Base-by-base conservation (phyloP, 2,113 vertebrate species). In the Phaetusa simplex region DNA sequence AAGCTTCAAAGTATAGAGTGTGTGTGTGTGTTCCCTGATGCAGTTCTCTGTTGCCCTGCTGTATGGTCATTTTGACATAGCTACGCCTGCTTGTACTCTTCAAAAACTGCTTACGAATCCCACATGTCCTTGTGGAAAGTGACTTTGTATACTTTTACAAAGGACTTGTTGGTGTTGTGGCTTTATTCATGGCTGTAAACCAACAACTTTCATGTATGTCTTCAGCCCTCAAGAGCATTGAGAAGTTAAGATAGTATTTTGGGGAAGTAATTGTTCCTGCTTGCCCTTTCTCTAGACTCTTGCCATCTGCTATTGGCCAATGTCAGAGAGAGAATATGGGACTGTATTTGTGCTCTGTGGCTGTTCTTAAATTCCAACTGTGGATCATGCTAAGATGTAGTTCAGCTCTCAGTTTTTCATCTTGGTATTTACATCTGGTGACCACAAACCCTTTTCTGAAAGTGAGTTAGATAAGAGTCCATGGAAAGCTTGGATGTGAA, bases 1-100 rank as follows among this genome's bases (percentile, higher is more conserved):
- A 61, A 16, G 32, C 32, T 53, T 72, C 23, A 4, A 42, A 61
- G 17, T 45, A 6, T 14, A 11, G n/a, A n/a, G 36, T 3, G 32
- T 27, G 8, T 0, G 8, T 0, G 0, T 0, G 0, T 50, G 32
- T 70, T 67, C 18, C 26, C 32, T 70, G 45, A 4, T 59, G 43
- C 14, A 38, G 7, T 49, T 76, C 13, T 59, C 9, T 64, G 18
- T 72, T 76, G 21, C 52, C 8, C 12, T 40, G 0, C 40, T 38
- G 1, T 36, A 7, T 62, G 17, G 24, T 38, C 42, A 24, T 81
- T 74, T 82, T 83, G n/a, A 27, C 50, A 6, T 21, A 64, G 50
- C 38, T 67, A 1, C 3, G 0, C 17, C 12, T 83, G 47, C 62
- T 76, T 0, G 0, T 74, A 29, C 32, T 30, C 32, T 43, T 78